Evolutionary conservation across 2,113 vertebrate genomes (phyloP), one percentile per base, ranked within the genome.

Genomic region (Rhizomys pruinosus): DNA sequence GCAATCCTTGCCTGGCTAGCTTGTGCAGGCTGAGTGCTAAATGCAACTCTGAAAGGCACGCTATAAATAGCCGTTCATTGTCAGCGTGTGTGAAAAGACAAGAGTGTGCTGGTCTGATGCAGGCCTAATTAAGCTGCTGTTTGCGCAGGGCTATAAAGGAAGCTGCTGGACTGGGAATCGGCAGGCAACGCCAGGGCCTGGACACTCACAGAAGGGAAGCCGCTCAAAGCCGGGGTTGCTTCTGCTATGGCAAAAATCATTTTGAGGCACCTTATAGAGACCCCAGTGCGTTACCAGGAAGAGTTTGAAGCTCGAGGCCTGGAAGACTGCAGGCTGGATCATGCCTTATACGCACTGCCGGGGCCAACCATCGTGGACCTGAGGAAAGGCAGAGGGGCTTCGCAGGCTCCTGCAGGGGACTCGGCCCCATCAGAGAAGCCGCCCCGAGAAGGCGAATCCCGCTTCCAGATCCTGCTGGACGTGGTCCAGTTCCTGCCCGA

Each of bases 401-500:
- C 55, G 2, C 91, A 4, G 79, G 15, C 57, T 47, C 57, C 52
- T 1, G 32, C 32, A 0, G 86, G 0, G 25, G 93, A 59, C 25
- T 22, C 69, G 0, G 55, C 12, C 0, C 81, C 34, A 0, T 81
- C 34, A 8, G 42, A 85, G 0, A 0, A 2, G 64, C 0, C 4
- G 42, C 90, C 55, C 37, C 59, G 77, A 61, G 93, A 89, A 84
- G 92, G 95, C 96, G 72, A 88, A 66, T 80, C 88, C 17, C 20
- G 0, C 16, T 99, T 99, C 96, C 98, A 95, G 84, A 94, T 99
- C 77, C 88, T 99, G 86, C 93, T 99, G 97, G 98, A 99, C 0
- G 98, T 98, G 81, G 98, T 98, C 92, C 99, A 99, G 94, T 99
- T 99, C 95, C 98, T 98, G 42, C 98, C 99, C 0, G 98, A 99